These are phyloP conservation scores for Antheraea mylitta DNA, from an alignment of 1,140 invertebrate species.

Conservation along the genomic window DNA sequence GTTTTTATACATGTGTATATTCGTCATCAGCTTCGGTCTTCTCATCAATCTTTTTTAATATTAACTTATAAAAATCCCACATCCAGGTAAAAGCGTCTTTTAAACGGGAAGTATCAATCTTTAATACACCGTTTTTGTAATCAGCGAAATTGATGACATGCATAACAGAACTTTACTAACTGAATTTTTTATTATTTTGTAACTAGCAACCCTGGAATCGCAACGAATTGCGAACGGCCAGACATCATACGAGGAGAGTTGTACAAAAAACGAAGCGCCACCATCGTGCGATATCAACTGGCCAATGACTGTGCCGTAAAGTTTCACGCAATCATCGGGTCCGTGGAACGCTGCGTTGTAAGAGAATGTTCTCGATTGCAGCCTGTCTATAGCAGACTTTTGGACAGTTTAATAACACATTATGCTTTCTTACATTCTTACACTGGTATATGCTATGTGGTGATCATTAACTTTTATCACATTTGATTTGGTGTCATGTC, in stretches of 20 bases:
- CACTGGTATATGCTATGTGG: too few relatives aligned
- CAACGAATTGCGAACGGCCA: not conserved
- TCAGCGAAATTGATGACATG: too few relatives aligned
- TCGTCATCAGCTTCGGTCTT: not conserved
- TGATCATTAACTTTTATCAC: too few relatives aligned
- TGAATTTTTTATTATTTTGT: not conserved
- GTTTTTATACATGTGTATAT: not conserved
- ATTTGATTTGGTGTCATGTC: too few relatives aligned
- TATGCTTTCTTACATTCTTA: not conserved
- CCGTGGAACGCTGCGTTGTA: not conserved
- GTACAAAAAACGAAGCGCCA: not conserved
- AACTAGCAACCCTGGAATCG: not conserved
- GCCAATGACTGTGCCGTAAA: not conserved
- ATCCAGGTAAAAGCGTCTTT: too few relatives aligned
- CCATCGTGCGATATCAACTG: not conserved
- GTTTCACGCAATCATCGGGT: not conserved
- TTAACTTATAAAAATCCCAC: too few relatives aligned
- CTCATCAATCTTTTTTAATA: not conserved
- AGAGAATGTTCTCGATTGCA: not conserved
- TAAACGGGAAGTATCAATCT: too few relatives aligned
- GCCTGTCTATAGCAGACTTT: not conserved
- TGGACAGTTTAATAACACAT: not conserved
- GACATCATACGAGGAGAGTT: constrained; percentile 1
- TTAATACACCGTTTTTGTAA: too few relatives aligned
- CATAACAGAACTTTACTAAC: not conserved